phyloP scores from a whole-genome alignment of 2,888 invertebrate species.

The Helobdella robusta region DNA sequence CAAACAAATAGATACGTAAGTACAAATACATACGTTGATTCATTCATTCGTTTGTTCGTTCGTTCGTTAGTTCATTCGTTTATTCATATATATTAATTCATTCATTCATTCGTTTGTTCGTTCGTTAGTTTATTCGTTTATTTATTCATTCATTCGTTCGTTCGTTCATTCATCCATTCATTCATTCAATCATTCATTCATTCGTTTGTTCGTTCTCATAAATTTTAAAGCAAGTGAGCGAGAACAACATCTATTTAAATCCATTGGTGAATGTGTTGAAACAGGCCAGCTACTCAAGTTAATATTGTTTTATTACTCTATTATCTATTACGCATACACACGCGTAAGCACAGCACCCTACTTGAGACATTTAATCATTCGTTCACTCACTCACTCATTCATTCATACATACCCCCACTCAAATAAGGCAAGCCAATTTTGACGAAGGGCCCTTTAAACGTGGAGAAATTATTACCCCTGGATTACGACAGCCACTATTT shows the following conservation, averaged over 20 bases:
- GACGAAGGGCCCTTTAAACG: background rate
- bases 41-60: too few relatives aligned
- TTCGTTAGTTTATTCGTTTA: background rate
- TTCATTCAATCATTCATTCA: background rate
- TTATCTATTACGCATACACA: too few relatives aligned
- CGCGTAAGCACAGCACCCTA: too few relatives aligned
- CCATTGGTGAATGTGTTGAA: too few relatives aligned
- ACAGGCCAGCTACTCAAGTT: too few relatives aligned
- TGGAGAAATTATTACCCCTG: slow-evolving; percentile 1
- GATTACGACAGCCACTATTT: slow-evolving; percentile 14
- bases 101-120: background rate
- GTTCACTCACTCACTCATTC: background rate
- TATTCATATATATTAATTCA: background rate
- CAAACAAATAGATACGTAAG: too few relatives aligned
- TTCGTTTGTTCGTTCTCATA: too few relatives aligned
- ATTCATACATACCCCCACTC: background rate
- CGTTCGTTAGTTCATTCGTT: background rate
- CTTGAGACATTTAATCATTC: background rate
- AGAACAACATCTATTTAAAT: too few relatives aligned
- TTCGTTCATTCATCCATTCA: background rate
- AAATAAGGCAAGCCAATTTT: background rate
- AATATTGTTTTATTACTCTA: too few relatives aligned
- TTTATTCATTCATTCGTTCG: background rate
- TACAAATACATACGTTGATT: too few relatives aligned
- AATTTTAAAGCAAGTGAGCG: too few relatives aligned